These are phyloP conservation scores for Schrankia costaestrigalis DNA, from an alignment of 2,888 invertebrate genomes.

Conservation along the genomic window DNA sequence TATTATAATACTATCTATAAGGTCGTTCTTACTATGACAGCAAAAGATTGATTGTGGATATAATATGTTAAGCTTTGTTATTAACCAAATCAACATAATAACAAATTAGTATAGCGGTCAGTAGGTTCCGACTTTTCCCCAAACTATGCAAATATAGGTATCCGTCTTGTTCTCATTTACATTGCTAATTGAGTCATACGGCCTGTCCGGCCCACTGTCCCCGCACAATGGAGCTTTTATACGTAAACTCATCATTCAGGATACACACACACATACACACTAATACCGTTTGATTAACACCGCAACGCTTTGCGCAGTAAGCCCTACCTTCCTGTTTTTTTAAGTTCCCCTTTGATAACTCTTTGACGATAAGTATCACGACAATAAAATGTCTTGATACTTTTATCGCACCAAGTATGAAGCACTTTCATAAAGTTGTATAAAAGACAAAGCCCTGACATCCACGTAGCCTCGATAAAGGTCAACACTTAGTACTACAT, in stretches of 20 bases:
- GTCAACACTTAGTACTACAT: slow-evolving; percentile 14
- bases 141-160: slow-evolving; percentile 32
- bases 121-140: slow-evolving; percentile 21
- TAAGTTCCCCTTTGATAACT: no score
- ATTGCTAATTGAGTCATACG: slow-evolving; percentile 29
- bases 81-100: no score
- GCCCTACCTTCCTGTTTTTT: no score
- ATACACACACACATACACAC: slow-evolving; percentile 12
- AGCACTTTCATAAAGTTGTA: not conserved
- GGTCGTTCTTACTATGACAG: no score
- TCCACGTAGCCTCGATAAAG: slow-evolving; percentile 5
- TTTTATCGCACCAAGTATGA: not conserved
- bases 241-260: slow-evolving; percentile 27
- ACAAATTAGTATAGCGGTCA: slow-evolving; percentile 6
- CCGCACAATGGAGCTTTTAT: slow-evolving; percentile 24
- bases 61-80: no score
- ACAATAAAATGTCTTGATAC: no score
- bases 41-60: no score
- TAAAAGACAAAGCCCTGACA: not conserved
- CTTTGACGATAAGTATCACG: no score
- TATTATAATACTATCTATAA: no score
- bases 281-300: slow-evolving; percentile 14
- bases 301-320: not conserved
- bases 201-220: slow-evolving; percentile 8
- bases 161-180: slow-evolving; percentile 31